Evolutionary conservation across 2,113 vertebrate genomes (phyloP), one percentile per base, ranked within the genome.

Genomic region (Chaetodon trifascialis): DNA sequence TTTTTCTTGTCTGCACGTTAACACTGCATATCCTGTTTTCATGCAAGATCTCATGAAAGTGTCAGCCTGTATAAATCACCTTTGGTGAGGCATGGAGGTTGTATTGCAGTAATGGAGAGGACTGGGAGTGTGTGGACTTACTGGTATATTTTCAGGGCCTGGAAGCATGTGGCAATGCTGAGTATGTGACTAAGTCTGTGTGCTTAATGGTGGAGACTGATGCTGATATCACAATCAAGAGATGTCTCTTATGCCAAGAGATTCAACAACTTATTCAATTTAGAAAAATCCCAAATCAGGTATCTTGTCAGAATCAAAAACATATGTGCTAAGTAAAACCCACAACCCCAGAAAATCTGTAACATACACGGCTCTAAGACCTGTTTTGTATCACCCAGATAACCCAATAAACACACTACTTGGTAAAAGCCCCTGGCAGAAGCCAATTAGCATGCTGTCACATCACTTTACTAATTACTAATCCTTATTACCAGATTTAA

Each of bases 101-200:
- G 21, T 49, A 42, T 71, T 78, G 70, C 58, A 23, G 1, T 54
- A 16, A 30, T 38, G 30, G 25, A 58, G 54, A 77, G 16, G 30
- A 42, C 10, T 25, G 44, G 54, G 63, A 58, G 12, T 40, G 76
- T 79, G 34, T 51, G 14, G 65, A 71, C 21, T 64, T 30, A 2
- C 23, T 47, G 11, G 17, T 68, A 6, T 67, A 56, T 65, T 59
- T 54, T 49, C 54, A 72, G 23, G 12, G 14, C 55, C 34, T 46
- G 36, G 71, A 59, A 54, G 44, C 25, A 40, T 30, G 34, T 0
- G 60, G 34, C 0, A 19, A 72, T 30, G 47, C 0, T 11, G 60
- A 14, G 30, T 40, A 44, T 77, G 49, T 47, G 80, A 79, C 65
- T 36, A 11, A 19, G 17, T 14, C n/a, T 54, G 47, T 51, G 66